Base-by-base conservation (phyloP, 2,113 vertebrate genomes). In the Collichthys lucidus region DNA sequence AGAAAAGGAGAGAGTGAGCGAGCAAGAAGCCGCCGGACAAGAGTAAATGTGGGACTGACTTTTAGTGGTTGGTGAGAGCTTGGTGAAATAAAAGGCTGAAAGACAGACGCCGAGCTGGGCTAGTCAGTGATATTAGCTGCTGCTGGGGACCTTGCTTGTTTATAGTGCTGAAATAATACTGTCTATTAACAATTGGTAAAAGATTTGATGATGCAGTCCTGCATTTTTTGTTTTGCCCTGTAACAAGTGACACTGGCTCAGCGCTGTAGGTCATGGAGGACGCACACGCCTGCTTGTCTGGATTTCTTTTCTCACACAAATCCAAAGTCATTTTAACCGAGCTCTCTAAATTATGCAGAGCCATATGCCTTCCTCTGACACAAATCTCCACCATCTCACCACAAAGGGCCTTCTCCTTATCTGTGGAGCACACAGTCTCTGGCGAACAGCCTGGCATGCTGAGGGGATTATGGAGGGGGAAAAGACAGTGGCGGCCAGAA, bases 331-430 rank as follows among this genome's bases (percentile, higher is more conserved):
- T 63, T 4, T 1, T 67, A 66, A 57, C 29, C 52, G 50, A 61
- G 52, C 40, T 66, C 26, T 50, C 22, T 84, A 72, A 89, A 87
- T 92, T 83, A 90, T 93, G 88, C 86, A 90, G 52, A 81, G 70
- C 84, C 84, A 79, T 78, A 79, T 77, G 80, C 24, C 26, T 74
- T 82, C 84, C 69, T 73, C 64, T 66, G 90, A 90, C 77, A 87
- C 71, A 90, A 86, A 91, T 92, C 90, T 91, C 59, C 64, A 74
- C 40, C 73, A 89, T 91, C 88, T 81, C 22, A 69, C 47, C 82
- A 85, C 88, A 85, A 79, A 91, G 78, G 53, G 35, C n/a, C 44
- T 29, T 65, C 63, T 89, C 55, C 83, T 89, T 90, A 92, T 91
- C 86, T 61, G 74, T 22, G 40, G 53, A 53, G 88, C 80, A n/a